phyloP scores from a whole-genome alignment of 2,888 invertebrate genomes.

The Tenthredo amoena region DNA sequence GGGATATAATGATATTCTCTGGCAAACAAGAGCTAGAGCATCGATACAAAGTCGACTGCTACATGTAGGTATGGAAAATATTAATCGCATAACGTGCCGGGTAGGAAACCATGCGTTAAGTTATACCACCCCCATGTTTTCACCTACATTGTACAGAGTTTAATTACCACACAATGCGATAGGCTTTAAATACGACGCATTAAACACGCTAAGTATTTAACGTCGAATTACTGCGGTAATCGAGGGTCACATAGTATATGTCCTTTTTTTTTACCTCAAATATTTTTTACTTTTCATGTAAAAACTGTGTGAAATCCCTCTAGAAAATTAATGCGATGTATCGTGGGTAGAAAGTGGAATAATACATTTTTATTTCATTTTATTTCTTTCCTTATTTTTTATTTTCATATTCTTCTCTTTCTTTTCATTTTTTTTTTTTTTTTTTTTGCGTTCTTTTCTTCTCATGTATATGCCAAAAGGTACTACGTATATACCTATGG shows the following conservation, averaged over 20 bases:
- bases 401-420: background rate
- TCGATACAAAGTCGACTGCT: background rate
- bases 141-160: background rate
- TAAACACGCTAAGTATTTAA: conserved; percentile 20
- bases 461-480: conserved; percentile 21
- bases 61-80: conserved; percentile 26
- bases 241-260: background rate
- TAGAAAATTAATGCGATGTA: background rate
- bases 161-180: conserved; percentile 19
- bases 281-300: background rate
- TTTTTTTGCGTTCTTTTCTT: too few species aligned
- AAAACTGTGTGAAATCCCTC: background rate
- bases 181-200: conserved; percentile 24
- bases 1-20: conserved; percentile 16
- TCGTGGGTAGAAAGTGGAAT: background rate
- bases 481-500: background rate
- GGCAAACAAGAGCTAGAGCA: background rate
- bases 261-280: background rate
- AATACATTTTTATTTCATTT: background rate
- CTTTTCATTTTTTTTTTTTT: background rate
- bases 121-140: conserved; percentile 16
- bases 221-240: background rate
- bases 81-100: conserved; percentile 22
- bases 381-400: background rate
- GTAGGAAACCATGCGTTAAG: conserved; percentile 38